phyloP scores from a whole-genome alignment of 2,797 vertebrate species.

The Paramormyrops hopkinsi region DNA sequence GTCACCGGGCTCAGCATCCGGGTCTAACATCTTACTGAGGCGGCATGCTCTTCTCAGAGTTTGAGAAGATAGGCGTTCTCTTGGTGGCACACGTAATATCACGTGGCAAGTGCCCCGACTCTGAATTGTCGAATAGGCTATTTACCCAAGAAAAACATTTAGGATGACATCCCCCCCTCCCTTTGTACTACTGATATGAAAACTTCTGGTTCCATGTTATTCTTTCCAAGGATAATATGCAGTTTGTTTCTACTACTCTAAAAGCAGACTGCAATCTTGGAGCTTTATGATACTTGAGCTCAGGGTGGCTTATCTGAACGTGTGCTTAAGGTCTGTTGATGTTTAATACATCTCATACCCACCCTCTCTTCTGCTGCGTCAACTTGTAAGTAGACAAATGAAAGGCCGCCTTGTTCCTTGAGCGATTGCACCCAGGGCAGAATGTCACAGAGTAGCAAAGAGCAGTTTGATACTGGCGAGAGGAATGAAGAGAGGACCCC shows the following conservation, averaged over 20 bases:
- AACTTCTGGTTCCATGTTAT: conserved; percentile 31
- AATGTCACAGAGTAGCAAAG: conserved; percentile 30
- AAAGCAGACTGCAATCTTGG: conserved; percentile 29
- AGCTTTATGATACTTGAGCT: conserved; percentile 36
- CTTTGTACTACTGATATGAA: conserved; percentile 27
- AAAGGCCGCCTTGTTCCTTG: conserved; percentile 29
- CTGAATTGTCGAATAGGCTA: background rate
- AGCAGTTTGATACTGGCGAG: conserved; percentile 33
- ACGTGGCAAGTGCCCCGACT: background rate
- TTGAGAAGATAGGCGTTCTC: background rate
- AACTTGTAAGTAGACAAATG: conserved; percentile 12
- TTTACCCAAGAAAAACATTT: conserved; percentile 22
- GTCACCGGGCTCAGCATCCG: background rate
- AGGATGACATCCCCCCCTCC: conserved; percentile 11
- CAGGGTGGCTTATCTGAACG: conserved; percentile 35
- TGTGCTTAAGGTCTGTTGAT: conserved; percentile 42
- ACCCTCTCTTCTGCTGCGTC: conserved; percentile 22
- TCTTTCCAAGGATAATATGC: conserved; percentile 37
- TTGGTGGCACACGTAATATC: background rate
- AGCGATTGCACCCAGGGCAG: conserved; percentile 30
- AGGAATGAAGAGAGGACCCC: conserved; percentile 27
- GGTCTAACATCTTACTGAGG: background rate
- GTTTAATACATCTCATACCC: conserved; percentile 34
- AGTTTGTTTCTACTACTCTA: conserved; percentile 34
- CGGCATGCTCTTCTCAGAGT: background rate